Evolutionary conservation across 2,888 invertebrate species (phyloP), one percentile per base, ranked within the genome.

Genomic region (Cosmopolites sordidus): DNA sequence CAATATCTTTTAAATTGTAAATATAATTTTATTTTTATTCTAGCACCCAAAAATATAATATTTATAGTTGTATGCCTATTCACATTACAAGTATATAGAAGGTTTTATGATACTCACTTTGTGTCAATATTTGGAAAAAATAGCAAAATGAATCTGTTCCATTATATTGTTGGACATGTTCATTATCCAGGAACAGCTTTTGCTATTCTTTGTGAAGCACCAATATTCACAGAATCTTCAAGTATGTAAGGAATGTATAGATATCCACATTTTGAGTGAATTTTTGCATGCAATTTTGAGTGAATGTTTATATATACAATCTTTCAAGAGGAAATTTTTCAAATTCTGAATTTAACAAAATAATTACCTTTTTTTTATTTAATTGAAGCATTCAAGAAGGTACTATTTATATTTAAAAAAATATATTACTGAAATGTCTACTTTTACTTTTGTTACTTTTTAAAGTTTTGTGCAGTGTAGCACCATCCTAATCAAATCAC

Each of bases 101-200:
- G 95, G 60, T 81, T 87, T 54, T 91, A 90, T 65, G 95, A 95
- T 74, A 87, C 89, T 0, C 80, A 83, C 62, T 87, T 75, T 68
- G 74, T 94, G 16, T 91, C 86, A 70, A 82, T 94, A 16, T 95
- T 88, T 70, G 89, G 91, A 0, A 78, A 78, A 59, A 78, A 83
- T 45, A 82, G 83, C 49, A 85, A 81, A 69, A 93, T 95, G 68
- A 90, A 92, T 70, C 58, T 92, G 0, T 73, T 79, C 0, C 89
- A 92, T 70, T 95, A 94, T 66, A 48, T 85, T 0, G 75, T 87
- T 4, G 94, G 92, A 0, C 81, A 83, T 61, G 64, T 81, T 1
- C 92, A 93, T 75, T 95, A 95, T 69, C 80, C 85, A 60, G 87
- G 84, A 2, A 77, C 82, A 14, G 72, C 85, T 30, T 64, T 84